These are phyloP conservation scores for Eulacestoma nigropectus DNA, from an alignment of 2,113 vertebrate species.

Conservation along the genomic window DNA sequence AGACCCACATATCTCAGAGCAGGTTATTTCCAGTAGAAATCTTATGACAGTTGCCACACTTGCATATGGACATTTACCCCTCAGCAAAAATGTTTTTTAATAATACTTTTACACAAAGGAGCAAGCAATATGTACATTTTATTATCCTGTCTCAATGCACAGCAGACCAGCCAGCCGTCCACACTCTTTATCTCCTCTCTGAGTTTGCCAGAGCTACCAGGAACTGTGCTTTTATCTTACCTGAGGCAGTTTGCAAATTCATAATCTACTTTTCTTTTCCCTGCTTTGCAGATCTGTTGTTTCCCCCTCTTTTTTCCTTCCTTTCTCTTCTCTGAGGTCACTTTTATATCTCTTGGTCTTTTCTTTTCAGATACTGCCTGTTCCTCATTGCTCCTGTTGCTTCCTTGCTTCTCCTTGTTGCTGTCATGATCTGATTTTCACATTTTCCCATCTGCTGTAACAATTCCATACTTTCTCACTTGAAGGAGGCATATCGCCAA, in stretches of 20 bases:
- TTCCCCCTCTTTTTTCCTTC: background rate
- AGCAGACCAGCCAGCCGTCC: background rate
- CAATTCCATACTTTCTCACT: constrained; percentile 30
- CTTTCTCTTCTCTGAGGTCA: background rate
- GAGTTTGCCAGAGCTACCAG: background rate
- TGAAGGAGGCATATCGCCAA: background rate
- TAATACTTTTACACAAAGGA: background rate
- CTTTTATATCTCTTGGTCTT: background rate
- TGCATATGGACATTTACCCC: background rate
- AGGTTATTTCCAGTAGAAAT: background rate
- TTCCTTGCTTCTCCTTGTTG: background rate
- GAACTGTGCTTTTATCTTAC: background rate
- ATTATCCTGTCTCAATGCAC: background rate
- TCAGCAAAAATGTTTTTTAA: background rate
- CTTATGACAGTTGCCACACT: background rate
- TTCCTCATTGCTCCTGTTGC: background rate
- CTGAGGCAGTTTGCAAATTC: background rate
- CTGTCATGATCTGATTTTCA: constrained; percentile 2
- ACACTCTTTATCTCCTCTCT: background rate
- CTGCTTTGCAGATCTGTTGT: background rate
- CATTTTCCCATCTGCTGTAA: constrained; percentile 43
- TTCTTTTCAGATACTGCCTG: background rate
- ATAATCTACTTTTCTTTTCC: background rate
- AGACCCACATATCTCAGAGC: background rate
- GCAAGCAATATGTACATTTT: background rate